Base-by-base conservation (phyloP, 1,140 invertebrate species). In the Teleogryllus occipitalis region DNA sequence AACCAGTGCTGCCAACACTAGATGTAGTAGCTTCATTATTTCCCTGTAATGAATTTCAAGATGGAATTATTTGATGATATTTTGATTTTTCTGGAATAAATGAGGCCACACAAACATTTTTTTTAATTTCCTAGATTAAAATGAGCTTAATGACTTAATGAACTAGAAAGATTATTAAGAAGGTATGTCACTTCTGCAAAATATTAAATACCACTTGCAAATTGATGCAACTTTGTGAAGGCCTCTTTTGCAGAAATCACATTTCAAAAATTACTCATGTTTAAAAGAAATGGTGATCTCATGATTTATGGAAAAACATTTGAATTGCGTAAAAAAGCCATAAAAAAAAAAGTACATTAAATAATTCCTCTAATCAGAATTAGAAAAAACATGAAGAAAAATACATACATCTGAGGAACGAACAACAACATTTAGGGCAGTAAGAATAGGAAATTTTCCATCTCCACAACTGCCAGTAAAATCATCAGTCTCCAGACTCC, bases 401-500 rank as follows among this genome's bases (percentile, higher is more conserved):
- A 21, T 74, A 75, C 73, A 79, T 46, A 27, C 15, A n/a, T 48
- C 78, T 39, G 21, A 76, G 12, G 80, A 65, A 49, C 78, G 87
- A 81, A 87, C 54, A 14, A 82, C 85, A 8, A 84, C 80, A 80
- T 90, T 90, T 27, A 93, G 87, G 7, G 89, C 84, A 54, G 85
- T 88, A 22, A 92, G 82, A 8, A 94, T 83, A 7, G 91, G 89
- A 84, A 88, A 93, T 76, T 87, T 86, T 79, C 83, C 84, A 12
- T 80, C 82, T n/a, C 89, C 87, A 81, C 91, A 93, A 0, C 84
- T 80, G 2, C 90, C 91, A 10, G 81, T 84, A 82, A 93, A 93
- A 83, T 95, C 93, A 82, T 94, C 93, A 75, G 91, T 92, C 81
- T 94, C 93, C 8, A 95, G 87, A 81, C 90, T 90, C 93, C 93